Evolutionary conservation across 1,140 invertebrate species (phyloP).

Genomic region (Pogonognathellus flavescens): DNA sequence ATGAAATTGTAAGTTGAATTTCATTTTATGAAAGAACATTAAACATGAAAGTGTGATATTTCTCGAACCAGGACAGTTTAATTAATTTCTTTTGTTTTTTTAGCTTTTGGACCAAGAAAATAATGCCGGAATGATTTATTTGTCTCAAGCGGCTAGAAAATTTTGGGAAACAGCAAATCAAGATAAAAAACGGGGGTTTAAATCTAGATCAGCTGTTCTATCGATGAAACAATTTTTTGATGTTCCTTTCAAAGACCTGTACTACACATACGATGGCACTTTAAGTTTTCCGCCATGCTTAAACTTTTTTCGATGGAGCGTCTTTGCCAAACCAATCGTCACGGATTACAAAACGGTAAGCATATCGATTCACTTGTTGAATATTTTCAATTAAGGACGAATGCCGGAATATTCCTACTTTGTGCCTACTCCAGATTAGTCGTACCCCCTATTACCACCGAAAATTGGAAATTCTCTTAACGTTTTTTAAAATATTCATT

Average conservation of each 20-base stretch:
- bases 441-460: too few species aligned
- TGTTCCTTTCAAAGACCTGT: background rate
- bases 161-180: background rate
- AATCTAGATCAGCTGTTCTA: background rate
- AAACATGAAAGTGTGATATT: too few species aligned
- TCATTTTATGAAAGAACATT: background rate
- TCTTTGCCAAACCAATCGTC: background rate
- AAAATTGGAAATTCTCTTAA: too few species aligned
- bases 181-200: background rate
- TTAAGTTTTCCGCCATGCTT: constrained; percentile 6
- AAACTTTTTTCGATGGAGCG: background rate
- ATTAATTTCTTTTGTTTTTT: too few species aligned
- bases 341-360: background rate
- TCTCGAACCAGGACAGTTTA: too few species aligned
- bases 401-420: too few species aligned
- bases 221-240: constrained; percentile 6
- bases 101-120: background rate
- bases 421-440: too few species aligned
- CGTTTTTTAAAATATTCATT: background rate
- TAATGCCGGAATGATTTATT: background rate
- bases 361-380: background rate
- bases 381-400: too few species aligned
- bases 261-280: constrained; percentile 12
- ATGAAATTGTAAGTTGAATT: background rate
- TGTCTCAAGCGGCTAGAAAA: background rate